Conservation (phyloP, 1,140 invertebrate species). For the Cydia strobilella region DNA sequence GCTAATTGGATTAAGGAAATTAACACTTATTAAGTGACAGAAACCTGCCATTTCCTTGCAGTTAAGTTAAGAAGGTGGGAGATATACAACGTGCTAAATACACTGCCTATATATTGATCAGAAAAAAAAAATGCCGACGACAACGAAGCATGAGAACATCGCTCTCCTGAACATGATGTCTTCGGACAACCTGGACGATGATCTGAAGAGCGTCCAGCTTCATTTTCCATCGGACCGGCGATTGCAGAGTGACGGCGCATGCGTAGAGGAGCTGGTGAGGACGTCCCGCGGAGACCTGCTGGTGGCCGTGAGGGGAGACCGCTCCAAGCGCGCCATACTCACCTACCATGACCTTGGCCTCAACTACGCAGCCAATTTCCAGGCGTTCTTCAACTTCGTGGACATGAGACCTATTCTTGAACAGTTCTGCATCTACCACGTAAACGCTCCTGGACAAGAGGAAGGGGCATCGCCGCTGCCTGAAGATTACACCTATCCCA, state of each 20-base stretch:
- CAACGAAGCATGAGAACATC: conserved; percentile 68
- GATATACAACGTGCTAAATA: conserved; percentile 35
- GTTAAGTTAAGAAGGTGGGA: conserved; percentile 35
- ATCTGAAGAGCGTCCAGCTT: conserved; percentile 95
- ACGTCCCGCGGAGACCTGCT: conserved; percentile 93
- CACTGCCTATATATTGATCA: not conserved
- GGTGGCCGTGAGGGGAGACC: conserved; percentile 95
- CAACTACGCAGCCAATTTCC: conserved; percentile 96
- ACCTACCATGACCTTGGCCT: conserved; percentile 99
- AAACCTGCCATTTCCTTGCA: conserved; percentile 15
- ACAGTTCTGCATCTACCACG: conserved; percentile 98
- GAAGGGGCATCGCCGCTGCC: conserved; percentile 95
- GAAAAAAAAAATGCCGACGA: conserved; percentile 62
- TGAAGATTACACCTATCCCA: conserved; percentile 87
- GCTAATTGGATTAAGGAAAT: conserved; percentile 55
- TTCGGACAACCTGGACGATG: conserved; percentile 94
- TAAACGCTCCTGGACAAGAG: conserved; percentile 99
- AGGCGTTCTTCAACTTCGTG: conserved; percentile 99
- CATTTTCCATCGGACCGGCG: conserved; percentile 88
- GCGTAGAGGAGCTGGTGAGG: conserved; percentile 87
- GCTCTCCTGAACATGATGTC: conserved; percentile 84
- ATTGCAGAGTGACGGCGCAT: conserved; percentile 88
- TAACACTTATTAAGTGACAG: conserved; percentile 35
- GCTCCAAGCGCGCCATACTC: conserved; percentile 94
- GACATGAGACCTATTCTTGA: conserved; percentile 97